Percentiles rank a stretch among this genome's conserved stretches.
These are phyloP conservation scores for Aporophyla nigra DNA, from an alignment of 2,888 invertebrate genomes.

Conservation along the genomic window DNA sequence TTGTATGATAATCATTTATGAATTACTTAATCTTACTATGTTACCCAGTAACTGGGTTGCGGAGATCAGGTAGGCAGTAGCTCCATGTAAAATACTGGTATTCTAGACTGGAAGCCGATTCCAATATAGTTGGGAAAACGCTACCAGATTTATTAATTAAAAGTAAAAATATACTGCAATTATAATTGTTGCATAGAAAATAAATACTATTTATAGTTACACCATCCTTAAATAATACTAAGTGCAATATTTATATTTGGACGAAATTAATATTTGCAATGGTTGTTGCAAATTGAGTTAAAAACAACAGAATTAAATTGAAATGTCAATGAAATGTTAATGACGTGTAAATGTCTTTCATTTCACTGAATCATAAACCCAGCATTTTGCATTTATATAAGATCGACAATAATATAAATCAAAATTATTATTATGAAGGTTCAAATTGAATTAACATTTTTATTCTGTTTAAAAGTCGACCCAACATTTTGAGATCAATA, in stretches of 20 bases:
- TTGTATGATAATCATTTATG: conserved; percentile 3
- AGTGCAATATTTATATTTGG: conserved; percentile 17
- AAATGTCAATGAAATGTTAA: not conserved
- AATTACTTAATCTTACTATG: not conserved
- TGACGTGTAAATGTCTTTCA: not conserved
- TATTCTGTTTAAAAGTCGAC: not conserved
- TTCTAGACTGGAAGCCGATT: not conserved
- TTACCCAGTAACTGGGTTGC: not conserved
- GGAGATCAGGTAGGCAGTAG: not conserved
- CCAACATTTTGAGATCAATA: conserved; percentile 29
- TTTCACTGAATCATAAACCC: not conserved
- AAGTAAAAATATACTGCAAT: not conserved
- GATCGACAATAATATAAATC: too few relatives aligned
- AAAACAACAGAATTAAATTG: not conserved
- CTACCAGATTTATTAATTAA: not conserved
- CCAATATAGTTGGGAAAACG: not conserved
- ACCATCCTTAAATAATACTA: not conserved
- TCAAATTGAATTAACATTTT: not conserved
- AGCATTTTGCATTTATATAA: not conserved
- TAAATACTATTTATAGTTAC: not conserved
- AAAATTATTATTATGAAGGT: not conserved
- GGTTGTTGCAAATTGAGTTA: not conserved
- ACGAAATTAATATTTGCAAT: conserved; percentile 21
- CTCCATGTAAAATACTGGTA: not conserved
- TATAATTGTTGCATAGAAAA: not conserved